A percentile compares a stretch with the other conserved stretches of the same genome.
Evolutionary conservation across 2,113 vertebrate genomes (phyloP).

Genomic region (Notechis scutatus): DNA sequence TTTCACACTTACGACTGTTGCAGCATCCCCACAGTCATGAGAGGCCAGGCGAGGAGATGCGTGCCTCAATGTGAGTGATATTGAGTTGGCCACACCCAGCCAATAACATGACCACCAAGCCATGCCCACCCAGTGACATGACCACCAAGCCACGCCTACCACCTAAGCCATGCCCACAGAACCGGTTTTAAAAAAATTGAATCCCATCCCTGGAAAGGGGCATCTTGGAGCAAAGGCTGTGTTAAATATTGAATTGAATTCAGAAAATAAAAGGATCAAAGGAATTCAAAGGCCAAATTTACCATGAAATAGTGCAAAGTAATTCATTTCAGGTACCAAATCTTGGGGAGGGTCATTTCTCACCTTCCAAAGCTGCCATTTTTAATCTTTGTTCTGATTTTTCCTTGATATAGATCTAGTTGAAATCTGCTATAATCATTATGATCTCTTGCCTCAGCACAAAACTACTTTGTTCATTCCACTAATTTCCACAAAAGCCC

Average conservation of each 20-base stretch:
- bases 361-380: neutral
- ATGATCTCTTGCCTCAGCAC: neutral
- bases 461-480: neutral
- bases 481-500: neutral
- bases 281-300: neutral
- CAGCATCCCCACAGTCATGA: no score
- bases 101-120: no score
- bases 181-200: no score
- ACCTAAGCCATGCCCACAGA: no score
- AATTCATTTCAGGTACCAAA: neutral
- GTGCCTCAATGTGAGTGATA: no score
- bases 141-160: no score
- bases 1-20: no score
- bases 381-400: neutral
- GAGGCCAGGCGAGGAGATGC: no score
- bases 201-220: neutral
- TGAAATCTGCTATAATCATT: neutral
- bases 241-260: neutral
- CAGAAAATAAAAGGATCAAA: neutral
- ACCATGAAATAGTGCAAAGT: neutral
- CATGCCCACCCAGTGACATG: no score
- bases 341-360: neutral
- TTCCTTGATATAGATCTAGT: neutral
- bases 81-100: no score
- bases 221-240: neutral